Conservation (phyloP, 2,113 vertebrate species). For the Seriola aureovittata region DNA sequence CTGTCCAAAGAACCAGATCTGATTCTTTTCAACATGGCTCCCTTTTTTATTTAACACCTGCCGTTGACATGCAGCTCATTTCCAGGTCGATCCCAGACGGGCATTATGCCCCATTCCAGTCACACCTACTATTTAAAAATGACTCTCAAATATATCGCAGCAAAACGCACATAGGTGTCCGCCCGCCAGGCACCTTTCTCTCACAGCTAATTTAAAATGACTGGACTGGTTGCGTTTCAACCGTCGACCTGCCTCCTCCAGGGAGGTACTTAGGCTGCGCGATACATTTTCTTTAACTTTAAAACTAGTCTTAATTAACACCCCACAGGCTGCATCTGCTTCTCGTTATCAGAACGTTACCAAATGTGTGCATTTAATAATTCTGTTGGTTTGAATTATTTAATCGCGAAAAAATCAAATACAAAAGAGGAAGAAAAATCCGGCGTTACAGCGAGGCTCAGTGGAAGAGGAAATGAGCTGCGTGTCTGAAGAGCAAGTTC, state of each 20-base stretch:
- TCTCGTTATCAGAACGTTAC: slow-evolving; percentile 20
- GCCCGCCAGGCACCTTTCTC: slow-evolving; percentile 18
- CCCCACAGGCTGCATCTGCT: slow-evolving; percentile 36
- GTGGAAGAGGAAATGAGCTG: slow-evolving; percentile 27
- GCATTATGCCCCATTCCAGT: slow-evolving; percentile 7
- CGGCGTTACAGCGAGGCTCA: background rate
- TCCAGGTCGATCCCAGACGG: slow-evolving; percentile 8
- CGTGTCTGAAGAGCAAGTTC: slow-evolving; percentile 25
- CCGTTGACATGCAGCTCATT: slow-evolving; percentile 26
- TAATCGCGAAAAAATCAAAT: slow-evolving; percentile 8
- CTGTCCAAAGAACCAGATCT: background rate
- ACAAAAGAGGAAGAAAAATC: background rate
- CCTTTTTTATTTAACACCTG: background rate
- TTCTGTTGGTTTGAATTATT: slow-evolving; percentile 38
- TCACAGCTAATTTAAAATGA: slow-evolving; percentile 53
- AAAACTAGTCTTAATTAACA: slow-evolving; percentile 64
- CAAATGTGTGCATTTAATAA: slow-evolving; percentile 14
- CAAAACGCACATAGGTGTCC: slow-evolving; percentile 2
- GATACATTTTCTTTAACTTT: slow-evolving; percentile 58
- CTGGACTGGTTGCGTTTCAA: slow-evolving; percentile 16
- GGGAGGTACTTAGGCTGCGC: slow-evolving; percentile 50
- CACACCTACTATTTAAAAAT: slow-evolving; percentile 22
- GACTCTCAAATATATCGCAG: slow-evolving; percentile 18
- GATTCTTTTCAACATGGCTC: background rate
- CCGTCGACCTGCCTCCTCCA: slow-evolving; percentile 16